Evolutionary conservation across 1,140 invertebrate genomes (phyloP), one percentile per base, ranked within the genome.

Genomic region (Saxidomus purpurata): DNA sequence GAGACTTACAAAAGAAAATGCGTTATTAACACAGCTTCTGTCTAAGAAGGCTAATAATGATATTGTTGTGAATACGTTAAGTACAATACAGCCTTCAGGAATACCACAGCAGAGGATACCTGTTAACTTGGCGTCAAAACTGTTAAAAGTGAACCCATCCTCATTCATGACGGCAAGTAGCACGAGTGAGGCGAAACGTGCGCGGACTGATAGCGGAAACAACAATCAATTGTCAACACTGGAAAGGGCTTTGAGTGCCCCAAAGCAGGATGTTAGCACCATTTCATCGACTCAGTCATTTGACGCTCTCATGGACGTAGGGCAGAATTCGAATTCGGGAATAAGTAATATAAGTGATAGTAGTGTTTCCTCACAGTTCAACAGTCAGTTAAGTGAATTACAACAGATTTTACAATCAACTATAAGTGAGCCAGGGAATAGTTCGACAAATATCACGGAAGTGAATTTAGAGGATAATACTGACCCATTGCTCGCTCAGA

Each of bases 11-110:
- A 97, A 98, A 94, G 97, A 97, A 93, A 99, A 99, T 95, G 97
- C 98, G 92, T 98, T 99, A 97, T 96, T 99, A 89, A 98, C 98
- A 17, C 97, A 97, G 67, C 95, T 99, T 83, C 95, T 99, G 92
- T 97, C 98, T 17, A 97, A 97, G 94, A 97, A 98, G 92, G 97
- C 97, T n/a, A 97, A 97, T 52, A 97, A 97, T 74, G 97, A 97
- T 59, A 96, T 96, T 1, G 97, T 97, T 83, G 93, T 95, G 19
- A 94, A 94, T 74, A 94, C 94, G 0, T 80, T 91, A 22, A 91
- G 94, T 49, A 91, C 92, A 3, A 91, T 89, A n/a, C 91, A 92
- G 67, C 94, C 95, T 11, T 93, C 92, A 34, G 93, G 87, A 0
- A 85, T 93, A 13, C 95, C 95, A 2, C 94, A 95, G 81, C 89